Evolutionary conservation across 2,113 vertebrate species (phyloP), one percentile per base, ranked within the genome.

Genomic region (Sturnira hondurensis): DNA sequence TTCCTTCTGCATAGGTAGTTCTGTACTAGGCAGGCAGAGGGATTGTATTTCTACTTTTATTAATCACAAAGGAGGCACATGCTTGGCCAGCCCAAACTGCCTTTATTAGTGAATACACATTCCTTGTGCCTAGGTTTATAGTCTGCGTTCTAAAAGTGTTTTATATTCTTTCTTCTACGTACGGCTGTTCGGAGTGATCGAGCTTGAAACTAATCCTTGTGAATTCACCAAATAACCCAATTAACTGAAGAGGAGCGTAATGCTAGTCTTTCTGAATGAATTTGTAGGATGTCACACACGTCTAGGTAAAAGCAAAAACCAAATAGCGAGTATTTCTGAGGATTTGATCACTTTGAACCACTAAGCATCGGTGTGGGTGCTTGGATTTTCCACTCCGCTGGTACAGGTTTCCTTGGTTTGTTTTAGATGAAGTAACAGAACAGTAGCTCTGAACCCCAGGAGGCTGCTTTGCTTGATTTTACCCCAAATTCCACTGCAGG

Each of bases 11-110:
- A 70, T 36, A 88, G 58, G 84, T 58, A 92, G 15, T 54, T 96
- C 76, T 93, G 20, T 47, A 26, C 28, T 61, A 50, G 33, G 4
- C 33, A 81, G 88, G 88, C 1, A 4, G 76, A 43, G 3, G 31
- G 82, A 94, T 94, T 95, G 61, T 17, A 85, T 92, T 96, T 97
- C 88, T 96, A 82, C 67, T 96, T 93, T 96, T 96, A 90, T 96
- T 96, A 97, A 97, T 97, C 92, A 88, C 90, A 90, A 90, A 95
- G 81, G 95, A 95, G 70, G 67, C 24, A 73, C 70, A 54, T 54
- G 52, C 41, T 95, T 96, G 80, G 67, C 89, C 86, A 88, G 88
- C 70, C 47, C 16, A 95, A 94, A 80, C 86, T 2, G 0, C 54
- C 85, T 96, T 95, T 94, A 90, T 97, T 94, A 95, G 91, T 50